Evolutionary conservation across 2,113 vertebrate species (phyloP), one percentile per base, ranked within the genome.

Genomic region (Psophia crepitans): DNA sequence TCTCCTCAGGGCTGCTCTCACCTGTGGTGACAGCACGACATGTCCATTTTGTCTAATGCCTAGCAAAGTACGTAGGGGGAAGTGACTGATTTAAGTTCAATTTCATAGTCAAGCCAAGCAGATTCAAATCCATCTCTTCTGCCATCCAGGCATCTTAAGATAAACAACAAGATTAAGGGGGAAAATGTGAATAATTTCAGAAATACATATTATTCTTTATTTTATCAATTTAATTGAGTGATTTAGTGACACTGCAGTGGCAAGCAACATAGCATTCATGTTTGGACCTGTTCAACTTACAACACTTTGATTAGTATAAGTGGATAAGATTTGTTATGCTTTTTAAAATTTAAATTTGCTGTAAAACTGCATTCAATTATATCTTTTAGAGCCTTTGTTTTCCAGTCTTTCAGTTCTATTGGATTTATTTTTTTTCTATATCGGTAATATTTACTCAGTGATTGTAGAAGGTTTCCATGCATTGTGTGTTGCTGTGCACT

Each of bases 251-350:
- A 56, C 97, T 79, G 95, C 98, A 51, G 90, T 98, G 15, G 97
- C 98, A 66, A 98, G 98, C 91, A 98, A 98, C 12, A 94, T 98
- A 11, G 97, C 95, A 23, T 98, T 98, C 77, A 80, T 98, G 37
- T 99, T 98, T 76, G 98, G 98, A 95, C 98, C 69, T 96, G 96
- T 54, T 97, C 97, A 32, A 91, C 41, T 79, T 66, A 77, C 64
- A 93, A 84, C 30, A 84, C 90, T 33, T 35, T 17, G 97, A 97
- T 97, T 71, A 93, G 87, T 89, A 27, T 33, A 37, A 30, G 7
- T 44, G 51, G 12, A 43, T 33, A 32, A 53, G 21, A 39, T 35
- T 61, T 91, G 32, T 54, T 30, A 49, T 37, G 33, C 18, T 65
- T 84, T 76, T 35, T 48, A 17, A 60, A 80, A 46, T 63, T 51